Conservation (phyloP, 2,888 invertebrate species). For the Drosophila fungiperda region DNA sequence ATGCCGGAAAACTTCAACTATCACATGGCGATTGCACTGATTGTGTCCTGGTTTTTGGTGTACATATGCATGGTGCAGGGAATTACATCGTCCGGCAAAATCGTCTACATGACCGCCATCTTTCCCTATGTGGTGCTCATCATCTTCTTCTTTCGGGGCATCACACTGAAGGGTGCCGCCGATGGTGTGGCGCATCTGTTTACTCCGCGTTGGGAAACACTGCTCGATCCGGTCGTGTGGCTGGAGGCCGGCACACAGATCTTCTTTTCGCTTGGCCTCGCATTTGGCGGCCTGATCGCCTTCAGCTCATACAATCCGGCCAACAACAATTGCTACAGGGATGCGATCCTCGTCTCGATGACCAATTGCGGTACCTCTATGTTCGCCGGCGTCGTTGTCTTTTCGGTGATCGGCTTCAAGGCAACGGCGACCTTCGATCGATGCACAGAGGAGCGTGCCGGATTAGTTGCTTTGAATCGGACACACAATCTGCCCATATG, state of each 20-base stretch:
- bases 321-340: slow-evolving; percentile 97
- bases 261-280: slow-evolving; percentile 97
- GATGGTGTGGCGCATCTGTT: slow-evolving; percentile 95
- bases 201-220: slow-evolving; percentile 95
- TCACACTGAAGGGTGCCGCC: slow-evolving; percentile 92
- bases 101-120: slow-evolving; percentile 97
- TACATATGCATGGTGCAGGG: slow-evolving; percentile 99
- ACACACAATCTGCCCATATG: slow-evolving; percentile 91
- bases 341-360: slow-evolving; percentile 95
- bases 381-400: slow-evolving; percentile 98
- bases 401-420: slow-evolving; percentile 97
- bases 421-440: slow-evolving; percentile 85
- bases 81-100: slow-evolving; percentile 98
- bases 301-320: slow-evolving; percentile 97
- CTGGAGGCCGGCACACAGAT: slow-evolving; percentile 98
- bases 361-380: slow-evolving; percentile 98
- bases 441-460: slow-evolving; percentile 84
- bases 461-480: slow-evolving; percentile 87
- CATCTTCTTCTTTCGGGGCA: slow-evolving; percentile 97
- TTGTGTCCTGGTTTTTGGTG: slow-evolving; percentile 96
- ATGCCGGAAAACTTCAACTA: slow-evolving; percentile 95
- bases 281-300: slow-evolving; percentile 98
- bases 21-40: slow-evolving; percentile 94
- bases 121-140: slow-evolving; percentile 98
- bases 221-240: slow-evolving; percentile 98